Conservation (phyloP, 2,113 vertebrate genomes). For the Leptobrachium leishanense region DNA sequence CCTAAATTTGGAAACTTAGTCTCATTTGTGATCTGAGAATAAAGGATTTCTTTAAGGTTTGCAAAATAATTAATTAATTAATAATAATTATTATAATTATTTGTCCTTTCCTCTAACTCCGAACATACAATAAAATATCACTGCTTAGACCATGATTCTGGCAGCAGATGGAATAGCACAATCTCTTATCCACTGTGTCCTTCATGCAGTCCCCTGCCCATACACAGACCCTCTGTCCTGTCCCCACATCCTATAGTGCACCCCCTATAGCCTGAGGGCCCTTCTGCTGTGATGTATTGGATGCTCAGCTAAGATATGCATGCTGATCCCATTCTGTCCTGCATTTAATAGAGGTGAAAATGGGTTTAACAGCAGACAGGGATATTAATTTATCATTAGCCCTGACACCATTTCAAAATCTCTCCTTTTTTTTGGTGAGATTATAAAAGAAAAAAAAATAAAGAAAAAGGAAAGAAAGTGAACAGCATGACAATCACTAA, state of each 20-base stretch:
- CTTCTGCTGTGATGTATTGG: constrained; percentile 77
- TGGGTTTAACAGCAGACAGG: constrained; percentile 73
- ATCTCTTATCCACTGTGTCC: not conserved
- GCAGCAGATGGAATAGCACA: not conserved
- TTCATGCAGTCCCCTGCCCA: not conserved
- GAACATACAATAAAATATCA: no score
- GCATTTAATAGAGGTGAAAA: constrained; percentile 77
- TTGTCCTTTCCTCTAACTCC: no score
- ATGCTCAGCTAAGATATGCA: constrained; percentile 78
- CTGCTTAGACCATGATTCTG: no score
- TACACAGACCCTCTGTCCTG: not conserved
- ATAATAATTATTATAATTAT: no score
- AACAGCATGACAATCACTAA: not conserved
- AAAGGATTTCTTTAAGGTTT: no score
- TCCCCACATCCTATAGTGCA: constrained; percentile 54
- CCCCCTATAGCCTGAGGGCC: constrained; percentile 68
- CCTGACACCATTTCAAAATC: constrained; percentile 55
- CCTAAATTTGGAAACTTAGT: no score
- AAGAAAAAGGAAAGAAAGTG: not conserved
- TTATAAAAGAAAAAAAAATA: not conserved
- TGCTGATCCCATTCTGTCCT: constrained; percentile 72
- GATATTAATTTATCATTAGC: constrained; percentile 75
- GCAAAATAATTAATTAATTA: no score
- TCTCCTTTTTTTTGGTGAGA: not conserved
- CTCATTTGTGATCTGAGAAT: no score